Evolutionary conservation across 2,888 invertebrate species (phyloP).

Genomic region (Ctena decussata): DNA sequence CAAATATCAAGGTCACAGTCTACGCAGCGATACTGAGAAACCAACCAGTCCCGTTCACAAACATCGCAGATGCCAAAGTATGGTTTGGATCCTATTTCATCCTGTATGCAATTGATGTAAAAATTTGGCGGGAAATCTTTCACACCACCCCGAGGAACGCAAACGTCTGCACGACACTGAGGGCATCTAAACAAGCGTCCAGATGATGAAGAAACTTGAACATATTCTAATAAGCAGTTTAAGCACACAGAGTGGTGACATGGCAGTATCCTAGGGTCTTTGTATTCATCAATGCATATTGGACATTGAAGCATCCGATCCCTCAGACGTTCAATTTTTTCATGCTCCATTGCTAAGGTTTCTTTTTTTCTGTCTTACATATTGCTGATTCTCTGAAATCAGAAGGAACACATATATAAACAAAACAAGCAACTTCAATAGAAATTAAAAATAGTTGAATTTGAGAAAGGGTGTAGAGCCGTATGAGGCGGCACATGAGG

Average conservation of each 20-base stretch:
- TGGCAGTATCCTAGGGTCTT: slow-evolving; percentile 80
- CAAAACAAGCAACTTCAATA: no score
- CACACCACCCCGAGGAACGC: slow-evolving; percentile 78
- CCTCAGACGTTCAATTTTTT: slow-evolving; percentile 78
- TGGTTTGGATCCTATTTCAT: slow-evolving; percentile 76
- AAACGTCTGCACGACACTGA: slow-evolving; percentile 75
- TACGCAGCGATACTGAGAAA: slow-evolving; percentile 79
- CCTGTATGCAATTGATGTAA: slow-evolving; percentile 80
- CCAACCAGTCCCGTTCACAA: slow-evolving; percentile 76
- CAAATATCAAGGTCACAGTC: slow-evolving; percentile 82
- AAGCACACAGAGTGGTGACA: slow-evolving; percentile 82
- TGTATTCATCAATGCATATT: slow-evolving; percentile 83
- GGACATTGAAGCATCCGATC: slow-evolving; percentile 81
- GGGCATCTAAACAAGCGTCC: slow-evolving; percentile 78
- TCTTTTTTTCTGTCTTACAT: background rate
- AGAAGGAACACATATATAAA: no score
- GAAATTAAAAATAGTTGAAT: no score
- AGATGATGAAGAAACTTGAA: slow-evolving; percentile 74
- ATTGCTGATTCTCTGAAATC: no score
- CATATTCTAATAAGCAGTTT: slow-evolving; percentile 76
- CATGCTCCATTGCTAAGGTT: slow-evolving; percentile 60
- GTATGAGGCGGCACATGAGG: no score
- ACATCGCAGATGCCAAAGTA: slow-evolving; percentile 79
- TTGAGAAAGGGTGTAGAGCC: no score
- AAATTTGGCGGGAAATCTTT: slow-evolving; percentile 81